Conservation (phyloP, 2,113 vertebrate genomes). For the Paradisaea rubra region DNA sequence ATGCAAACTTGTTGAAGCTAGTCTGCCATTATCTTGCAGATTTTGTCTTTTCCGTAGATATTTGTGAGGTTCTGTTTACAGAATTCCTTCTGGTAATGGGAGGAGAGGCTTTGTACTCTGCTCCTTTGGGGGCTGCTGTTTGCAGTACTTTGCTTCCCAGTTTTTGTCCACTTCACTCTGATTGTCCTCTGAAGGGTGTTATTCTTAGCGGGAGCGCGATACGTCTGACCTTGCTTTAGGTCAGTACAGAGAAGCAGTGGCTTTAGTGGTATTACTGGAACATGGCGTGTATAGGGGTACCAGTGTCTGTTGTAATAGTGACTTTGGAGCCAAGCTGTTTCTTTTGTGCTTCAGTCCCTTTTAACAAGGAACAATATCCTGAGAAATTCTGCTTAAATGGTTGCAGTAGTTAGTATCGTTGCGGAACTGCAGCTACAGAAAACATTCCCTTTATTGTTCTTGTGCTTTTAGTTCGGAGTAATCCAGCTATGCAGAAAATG, state of each 20-base stretch:
- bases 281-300: rapidly evolving
- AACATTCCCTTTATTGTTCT: neutral
- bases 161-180: neutral
- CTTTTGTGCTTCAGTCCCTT: neutral
- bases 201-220: neutral
- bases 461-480: neutral
- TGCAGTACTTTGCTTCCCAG: neutral
- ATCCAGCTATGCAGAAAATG: neutral
- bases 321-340: neutral
- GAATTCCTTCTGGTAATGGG: neutral
- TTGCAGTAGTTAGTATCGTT: neutral
- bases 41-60: neutral
- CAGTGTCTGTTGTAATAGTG: neutral
- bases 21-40: neutral
- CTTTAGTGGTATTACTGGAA: neutral
- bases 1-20: neutral
- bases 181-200: neutral
- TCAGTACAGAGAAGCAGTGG: neutral
- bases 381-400: neutral
- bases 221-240: neutral
- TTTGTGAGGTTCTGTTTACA: neutral
- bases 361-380: neutral
- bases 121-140: neutral
- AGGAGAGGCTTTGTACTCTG: neutral
- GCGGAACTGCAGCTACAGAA: neutral